These are phyloP conservation scores for Trichosurus vulpecula DNA, from an alignment of 2,797 vertebrate genomes.

Conservation along the genomic window DNA sequence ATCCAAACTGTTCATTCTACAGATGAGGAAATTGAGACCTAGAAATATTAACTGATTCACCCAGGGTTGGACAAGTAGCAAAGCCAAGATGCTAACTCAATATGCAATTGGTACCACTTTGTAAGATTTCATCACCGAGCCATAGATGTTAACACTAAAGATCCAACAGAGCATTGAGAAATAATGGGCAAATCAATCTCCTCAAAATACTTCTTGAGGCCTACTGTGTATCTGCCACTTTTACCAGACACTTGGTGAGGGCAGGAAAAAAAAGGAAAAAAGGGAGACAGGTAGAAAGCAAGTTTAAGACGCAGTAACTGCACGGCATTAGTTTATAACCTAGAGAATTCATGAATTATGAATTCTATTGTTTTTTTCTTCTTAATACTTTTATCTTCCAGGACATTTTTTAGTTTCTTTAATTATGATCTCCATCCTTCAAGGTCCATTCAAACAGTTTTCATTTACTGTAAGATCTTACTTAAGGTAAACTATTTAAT, in stretches of 20 bases:
- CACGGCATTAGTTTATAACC: neutral
- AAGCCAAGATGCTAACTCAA: neutral
- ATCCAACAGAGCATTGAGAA: neutral
- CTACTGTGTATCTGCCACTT: neutral
- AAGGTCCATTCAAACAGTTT: neutral
- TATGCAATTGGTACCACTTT: neutral
- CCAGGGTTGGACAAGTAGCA: neutral
- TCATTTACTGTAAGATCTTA: neutral
- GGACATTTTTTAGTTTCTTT: neutral
- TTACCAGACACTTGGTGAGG: neutral
- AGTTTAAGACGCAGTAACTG: neutral
- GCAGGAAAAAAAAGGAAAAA: neutral
- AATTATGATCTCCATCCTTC: neutral
- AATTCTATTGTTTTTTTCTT: neutral
- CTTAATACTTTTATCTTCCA: neutral
- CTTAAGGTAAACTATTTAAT: slow-evolving; percentile 14
- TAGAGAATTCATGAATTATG: neutral
- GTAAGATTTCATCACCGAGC: neutral
- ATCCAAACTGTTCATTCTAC: neutral
- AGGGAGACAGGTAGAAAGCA: neutral
- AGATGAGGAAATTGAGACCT: neutral
- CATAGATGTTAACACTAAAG: neutral
- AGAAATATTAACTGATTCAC: neutral
- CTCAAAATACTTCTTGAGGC: neutral
- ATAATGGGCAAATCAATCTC: neutral